Evolutionary conservation across 2,797 vertebrate genomes (phyloP), one percentile per base, ranked within the genome.

Genomic region (Glossophaga mutica): DNA sequence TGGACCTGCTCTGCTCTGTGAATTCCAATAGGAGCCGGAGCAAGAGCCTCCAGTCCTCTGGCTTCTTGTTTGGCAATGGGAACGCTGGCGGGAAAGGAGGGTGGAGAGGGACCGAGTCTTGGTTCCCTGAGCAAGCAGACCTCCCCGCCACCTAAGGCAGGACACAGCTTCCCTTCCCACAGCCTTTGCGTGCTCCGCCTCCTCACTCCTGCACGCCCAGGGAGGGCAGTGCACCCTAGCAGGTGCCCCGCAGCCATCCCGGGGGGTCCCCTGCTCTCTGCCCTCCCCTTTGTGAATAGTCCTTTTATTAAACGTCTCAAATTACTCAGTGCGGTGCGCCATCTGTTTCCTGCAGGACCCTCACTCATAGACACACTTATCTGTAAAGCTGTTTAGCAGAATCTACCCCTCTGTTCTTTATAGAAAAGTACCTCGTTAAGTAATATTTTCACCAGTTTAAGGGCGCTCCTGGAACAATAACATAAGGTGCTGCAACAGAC

Each of bases 311-410:
- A 95, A 12, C 57, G n/a, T 62, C 18, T 87, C 26, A 57, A n/a
- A 62, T 73, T 44, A 39, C 50, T 37, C 88, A 79, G 18, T 7
- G 59, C 55, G 32, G 12, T 52, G 14, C 26, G 57, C 59, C 59
- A 39, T 77, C 92, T 87, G 67, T 91, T 96, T 90, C 87, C 91
- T 87, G 84, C 14, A 52, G 67, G 39, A 46, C 18, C 29, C 16
- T 79, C n/a, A 8, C 21, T 67, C 21, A 82, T 29, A 44, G 70
- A 95, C 67, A 77, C 5, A 65, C 22, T 84, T 67, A 18, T 42
- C 90, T 93, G 62, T 77, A 44, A 91, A 85, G 91, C 52, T 34
- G 34, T 81, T 62, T 44, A 84, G 39, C 74, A 87, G 79, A 57
- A 12, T 57, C 57, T 87, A 44, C 5, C 3, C 39, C 52, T 42